Base-by-base conservation (phyloP, 30 jellyfish, hydroid and myxozoan genomes). In the Pseudorhiza aurosa region DNA sequence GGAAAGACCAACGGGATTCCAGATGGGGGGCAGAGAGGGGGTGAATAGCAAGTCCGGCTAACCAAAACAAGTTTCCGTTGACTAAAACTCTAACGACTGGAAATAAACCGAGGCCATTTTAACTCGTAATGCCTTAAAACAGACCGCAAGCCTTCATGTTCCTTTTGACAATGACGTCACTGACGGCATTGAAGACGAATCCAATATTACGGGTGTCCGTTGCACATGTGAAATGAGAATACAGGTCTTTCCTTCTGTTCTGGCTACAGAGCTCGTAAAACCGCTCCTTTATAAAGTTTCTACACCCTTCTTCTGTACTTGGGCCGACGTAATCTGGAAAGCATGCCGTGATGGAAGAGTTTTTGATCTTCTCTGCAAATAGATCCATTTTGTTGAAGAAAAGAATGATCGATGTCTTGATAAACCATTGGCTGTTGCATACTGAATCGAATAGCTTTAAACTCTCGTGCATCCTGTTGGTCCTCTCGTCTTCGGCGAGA, bases 171-270 rank as follows among this genome's bases (percentile, higher is more conserved):
- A 82, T 68, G 25, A 49, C 45, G 15, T 58, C 67, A 3, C 45
- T 57, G 1, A 69, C 86, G 49, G 62, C 94, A 33, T 40, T 30
- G 42, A 82, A 82, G 0, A 55, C 68, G 11, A 50, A 45, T 33
- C 42, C 40, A 19, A 82, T 82, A 56, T 82, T 82, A 11, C 39
- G 24, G 14, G 94, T 67, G 32, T 68, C 86, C 19, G 87, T 67
- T 27, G 94, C 94, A 49, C 85, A 67, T 11, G 94, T 82, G 12
- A 65, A 51, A 68, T 82, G 87, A 3, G 81, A 21, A 26, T 42
- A 82, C 11, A 82, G 26, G 27, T 31, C 40, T 1, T 28, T 40
- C 11, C 94, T 42, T 18, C 49, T 17, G 21, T 27, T 29, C 19
- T 27, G 31, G 14, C 29, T 31, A 33, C 57, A 18, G 26, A 21